A percentile compares a stretch with the other conserved stretches of the same genome.
These are phyloP conservation scores for Lithosia quadra DNA, from an alignment of 2,888 invertebrate species.

Conservation along the genomic window DNA sequence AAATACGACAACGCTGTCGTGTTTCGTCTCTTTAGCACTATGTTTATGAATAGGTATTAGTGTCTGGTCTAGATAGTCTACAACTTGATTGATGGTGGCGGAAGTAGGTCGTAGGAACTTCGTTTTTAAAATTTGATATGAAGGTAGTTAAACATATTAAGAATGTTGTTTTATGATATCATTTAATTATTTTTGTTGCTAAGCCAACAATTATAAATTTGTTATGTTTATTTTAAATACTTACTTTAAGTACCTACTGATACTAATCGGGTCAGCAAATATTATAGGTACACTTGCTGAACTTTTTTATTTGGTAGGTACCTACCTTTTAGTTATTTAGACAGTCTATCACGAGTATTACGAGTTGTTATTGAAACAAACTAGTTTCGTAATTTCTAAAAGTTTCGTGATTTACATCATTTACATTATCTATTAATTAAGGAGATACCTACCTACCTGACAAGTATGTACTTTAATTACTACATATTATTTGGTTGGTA, in stretches of 20 bases:
- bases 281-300: too few species aligned
- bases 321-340: background rate
- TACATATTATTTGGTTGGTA: slow-evolving; percentile 12
- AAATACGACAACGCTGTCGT: background rate
- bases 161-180: too few species aligned
- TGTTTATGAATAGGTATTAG: background rate
- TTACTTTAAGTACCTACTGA: too few species aligned
- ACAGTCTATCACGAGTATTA: background rate
- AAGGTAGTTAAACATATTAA: too few species aligned
- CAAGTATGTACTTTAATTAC: background rate
- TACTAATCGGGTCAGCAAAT: background rate
- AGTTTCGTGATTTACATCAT: background rate
- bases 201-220: background rate
- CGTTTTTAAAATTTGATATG: background rate
- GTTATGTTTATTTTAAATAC: too few species aligned
- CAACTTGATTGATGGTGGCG: background rate
- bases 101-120: background rate
- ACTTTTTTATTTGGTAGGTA: background rate
- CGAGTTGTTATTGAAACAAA: background rate
- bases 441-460: background rate
- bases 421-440: slow-evolving; percentile 3
- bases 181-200: too few species aligned
- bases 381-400: background rate
- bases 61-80: background rate
- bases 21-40: slow-evolving; percentile 2